Evolutionary conservation across 2,888 invertebrate genomes (phyloP), one percentile per base, ranked within the genome.

Genomic region (Strigamia crassipes): DNA sequence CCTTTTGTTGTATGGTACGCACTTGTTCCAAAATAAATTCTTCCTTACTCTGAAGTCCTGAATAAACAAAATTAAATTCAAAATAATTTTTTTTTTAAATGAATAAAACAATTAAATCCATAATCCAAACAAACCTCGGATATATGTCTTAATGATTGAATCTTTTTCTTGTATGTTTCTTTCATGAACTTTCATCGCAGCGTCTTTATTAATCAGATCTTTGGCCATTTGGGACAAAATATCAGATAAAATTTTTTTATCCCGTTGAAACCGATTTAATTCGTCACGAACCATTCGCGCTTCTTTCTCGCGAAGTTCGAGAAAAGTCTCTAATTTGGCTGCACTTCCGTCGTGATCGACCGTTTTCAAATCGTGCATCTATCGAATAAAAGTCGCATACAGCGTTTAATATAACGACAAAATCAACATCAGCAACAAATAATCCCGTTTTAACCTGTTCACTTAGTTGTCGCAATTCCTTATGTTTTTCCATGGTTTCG

Each of bases 11-110:
- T 34, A 81, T 81, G 3, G 66, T 81, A 13, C 81, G 31, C 12
- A 81, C 81, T 66, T 81, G 81, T 66, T 81, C 81, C 15, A 81
- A 12, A 66, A 81, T 81, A 42, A 81, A 81, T 42, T 81, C 81
- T 18, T 81, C 81, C 21, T 81, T 81, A 21, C 81, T 81, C 15
- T 81, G 81, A 18, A 81, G 34, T n/a, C 73, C 73, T 73, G 27
- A 73, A 73, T 51, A 51, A 51, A 51, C 8, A 18, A 51, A 51
- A 38, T 38, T 38, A 6, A 38, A 27, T 27, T 27, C 27, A 27
- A 27, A 27, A 2, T 27, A 51, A 42, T 3, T 13, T 42, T 13
- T 42, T 46, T 46, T 46, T 46, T 46, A 46, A 46, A 46, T 46
- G 8, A 38, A 38, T 9, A 38, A 0, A 38, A 38, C 0, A 38